A percentile compares a stretch with the other conserved stretches of the same genome.
These are phyloP conservation scores for Drosophila putrida DNA, from an alignment of 2,888 invertebrate species.

Conservation along the genomic window DNA sequence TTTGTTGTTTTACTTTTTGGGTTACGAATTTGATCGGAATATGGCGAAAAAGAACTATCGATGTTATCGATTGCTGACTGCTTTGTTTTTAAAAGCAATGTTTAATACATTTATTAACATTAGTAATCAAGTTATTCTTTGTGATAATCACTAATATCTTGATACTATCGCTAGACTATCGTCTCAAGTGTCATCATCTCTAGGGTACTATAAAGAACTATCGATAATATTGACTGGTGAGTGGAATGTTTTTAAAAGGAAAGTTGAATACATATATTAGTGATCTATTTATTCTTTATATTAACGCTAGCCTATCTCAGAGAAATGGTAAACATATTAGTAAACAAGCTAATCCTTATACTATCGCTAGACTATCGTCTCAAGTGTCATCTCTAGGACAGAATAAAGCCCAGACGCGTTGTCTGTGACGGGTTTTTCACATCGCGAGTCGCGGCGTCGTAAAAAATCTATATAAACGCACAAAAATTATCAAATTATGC, in stretches of 20 bases:
- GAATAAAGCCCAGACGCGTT: conserved; percentile 43
- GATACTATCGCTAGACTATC: no score
- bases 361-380: conserved; percentile 1
- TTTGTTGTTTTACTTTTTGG: conserved; percentile 3
- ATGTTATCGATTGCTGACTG: neutral
- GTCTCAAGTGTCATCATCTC: no score
- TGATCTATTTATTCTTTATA: no score
- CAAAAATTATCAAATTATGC: conserved; percentile 68
- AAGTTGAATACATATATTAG: no score
- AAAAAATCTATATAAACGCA: conserved; percentile 35
- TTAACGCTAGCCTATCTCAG: no score
- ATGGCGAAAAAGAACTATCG: conserved; percentile 29
- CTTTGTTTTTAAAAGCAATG: neutral
- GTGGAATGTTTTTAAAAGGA: no score
- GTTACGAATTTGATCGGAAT: neutral
- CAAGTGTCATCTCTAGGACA: neutral
- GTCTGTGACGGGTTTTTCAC: conserved; percentile 51
- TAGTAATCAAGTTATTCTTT: neutral
- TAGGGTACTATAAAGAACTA: no score
- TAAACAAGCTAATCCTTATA: no score
- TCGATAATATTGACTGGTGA: no score
- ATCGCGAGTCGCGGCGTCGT: conserved; percentile 21
- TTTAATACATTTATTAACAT: neutral
- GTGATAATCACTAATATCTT: no score
- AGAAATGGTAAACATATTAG: no score